A percentile compares a stretch with the other conserved stretches of the same genome.
phyloP scores from a whole-genome alignment of 2,113 vertebrate genomes.

The Silurus asotus region DNA sequence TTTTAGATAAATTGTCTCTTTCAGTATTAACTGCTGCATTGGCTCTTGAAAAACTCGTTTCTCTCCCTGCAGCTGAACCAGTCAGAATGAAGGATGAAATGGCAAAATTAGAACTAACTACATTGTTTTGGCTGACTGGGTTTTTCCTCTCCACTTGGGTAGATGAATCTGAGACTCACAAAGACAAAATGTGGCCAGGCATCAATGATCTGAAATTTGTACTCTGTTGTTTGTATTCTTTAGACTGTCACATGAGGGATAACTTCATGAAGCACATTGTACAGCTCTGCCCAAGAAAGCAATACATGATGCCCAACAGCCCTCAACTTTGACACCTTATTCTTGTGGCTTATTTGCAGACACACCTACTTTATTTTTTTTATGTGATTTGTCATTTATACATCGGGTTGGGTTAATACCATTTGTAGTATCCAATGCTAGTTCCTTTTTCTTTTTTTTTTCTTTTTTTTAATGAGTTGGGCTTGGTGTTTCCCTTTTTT shows the following conservation, averaged over 20 bases:
- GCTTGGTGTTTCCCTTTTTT: constrained; percentile 2
- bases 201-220: not conserved
- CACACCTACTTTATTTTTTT: not conserved
- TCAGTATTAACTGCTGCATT: not conserved
- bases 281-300: not conserved
- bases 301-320: not conserved
- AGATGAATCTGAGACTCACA: constrained; percentile 10
- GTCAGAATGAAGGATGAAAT: constrained; percentile 1
- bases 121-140: not conserved
- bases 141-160: not conserved
- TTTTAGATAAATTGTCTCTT: not conserved
- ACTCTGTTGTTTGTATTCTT: constrained; percentile 24
- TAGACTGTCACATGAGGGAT: constrained; percentile 62
- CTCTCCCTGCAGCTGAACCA: not conserved
- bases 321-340: not conserved
- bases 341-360: not conserved
- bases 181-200: constrained; percentile 20
- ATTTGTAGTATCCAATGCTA: not conserved
- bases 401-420: not conserved
- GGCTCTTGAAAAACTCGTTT: not conserved
- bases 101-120: not conserved
- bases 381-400: not conserved
- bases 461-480: not conserved
- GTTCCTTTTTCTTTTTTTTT: not conserved
- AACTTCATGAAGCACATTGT: constrained; percentile 54